A percentile compares a stretch with the other conserved stretches of the same genome.
Conservation (phyloP, 2,797 vertebrate genomes). For the Chaunax sp. region DNA sequence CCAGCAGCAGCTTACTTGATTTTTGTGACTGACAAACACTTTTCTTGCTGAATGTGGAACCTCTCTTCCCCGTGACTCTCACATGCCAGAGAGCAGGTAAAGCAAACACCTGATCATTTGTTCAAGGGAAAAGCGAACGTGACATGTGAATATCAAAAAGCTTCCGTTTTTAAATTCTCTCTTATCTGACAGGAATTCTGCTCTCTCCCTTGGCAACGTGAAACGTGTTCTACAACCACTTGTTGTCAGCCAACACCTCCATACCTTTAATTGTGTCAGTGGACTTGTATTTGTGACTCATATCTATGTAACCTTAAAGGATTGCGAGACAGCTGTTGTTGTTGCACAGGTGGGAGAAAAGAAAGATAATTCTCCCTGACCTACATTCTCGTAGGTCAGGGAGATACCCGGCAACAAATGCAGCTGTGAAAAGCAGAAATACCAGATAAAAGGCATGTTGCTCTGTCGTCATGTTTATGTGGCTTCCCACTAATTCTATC, state of each 20-base stretch:
- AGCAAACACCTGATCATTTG: conserved; percentile 41
- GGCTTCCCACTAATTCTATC: conserved; percentile 43
- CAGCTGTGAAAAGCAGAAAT: conserved; percentile 19
- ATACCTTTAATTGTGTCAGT: conserved; percentile 27
- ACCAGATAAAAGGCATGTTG: conserved; percentile 9
- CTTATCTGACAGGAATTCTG: conserved; percentile 25
- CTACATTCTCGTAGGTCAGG: conserved; percentile 62
- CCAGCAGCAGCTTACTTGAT: too few relatives aligned
- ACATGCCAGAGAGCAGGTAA: conserved; percentile 19
- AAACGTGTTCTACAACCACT: conserved; percentile 31
- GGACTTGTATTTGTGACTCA: conserved; percentile 32
- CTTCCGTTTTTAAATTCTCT: conserved; percentile 1
- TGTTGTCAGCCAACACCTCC: conserved; percentile 34
- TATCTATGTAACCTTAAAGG: conserved; percentile 34
- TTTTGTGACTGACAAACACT: not conserved
- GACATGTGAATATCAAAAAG: conserved; percentile 17
- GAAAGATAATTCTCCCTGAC: not conserved
- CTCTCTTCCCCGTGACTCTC: conserved; percentile 12
- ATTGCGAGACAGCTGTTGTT: conserved; percentile 15
- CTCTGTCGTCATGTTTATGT: conserved; percentile 17
- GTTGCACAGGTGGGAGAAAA: conserved; percentile 24
- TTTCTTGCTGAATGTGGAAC: not conserved
- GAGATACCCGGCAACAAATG: conserved; percentile 19
- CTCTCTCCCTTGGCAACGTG: conserved; percentile 19
- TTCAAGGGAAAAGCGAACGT: conserved; percentile 23